Conservation (phyloP, 2,797 vertebrate genomes). For the Heterohyrax brucei region DNA sequence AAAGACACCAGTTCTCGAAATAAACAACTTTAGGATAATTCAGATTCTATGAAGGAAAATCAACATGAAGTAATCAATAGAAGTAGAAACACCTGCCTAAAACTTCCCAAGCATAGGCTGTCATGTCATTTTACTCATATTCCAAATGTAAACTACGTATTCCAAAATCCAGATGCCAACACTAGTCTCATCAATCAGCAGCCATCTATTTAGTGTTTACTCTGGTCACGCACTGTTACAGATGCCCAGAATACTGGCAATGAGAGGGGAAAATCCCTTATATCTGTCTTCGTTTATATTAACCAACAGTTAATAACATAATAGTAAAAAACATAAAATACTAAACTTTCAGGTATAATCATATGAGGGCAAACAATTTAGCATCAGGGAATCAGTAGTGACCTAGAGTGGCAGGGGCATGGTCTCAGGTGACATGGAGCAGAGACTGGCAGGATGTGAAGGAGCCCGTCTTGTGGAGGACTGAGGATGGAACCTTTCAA, state of each 20-base stretch:
- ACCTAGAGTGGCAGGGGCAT: neutral
- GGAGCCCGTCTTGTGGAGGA: neutral
- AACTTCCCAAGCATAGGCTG: neutral
- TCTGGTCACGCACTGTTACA: neutral
- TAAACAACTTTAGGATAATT: constrained; percentile 63
- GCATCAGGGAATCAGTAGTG: neutral
- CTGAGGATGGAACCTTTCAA: neutral
- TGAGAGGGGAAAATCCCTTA: neutral
- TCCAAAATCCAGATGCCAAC: constrained; percentile 8
- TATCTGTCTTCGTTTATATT: constrained; percentile 6
- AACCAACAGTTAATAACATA: neutral
- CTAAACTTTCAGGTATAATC: neutral
- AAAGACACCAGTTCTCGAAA: constrained; percentile 62
- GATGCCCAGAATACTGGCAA: neutral
- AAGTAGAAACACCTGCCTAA: constrained; percentile 61
- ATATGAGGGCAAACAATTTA: constrained; percentile 17
- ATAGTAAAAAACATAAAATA: neutral
- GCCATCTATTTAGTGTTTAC: neutral
- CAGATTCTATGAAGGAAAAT: constrained; percentile 50
- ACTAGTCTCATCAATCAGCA: neutral
- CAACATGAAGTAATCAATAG: constrained; percentile 42
- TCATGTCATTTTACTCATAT: constrained; percentile 23
- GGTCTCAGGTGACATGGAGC: neutral
- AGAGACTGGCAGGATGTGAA: neutral
- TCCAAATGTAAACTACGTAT: constrained; percentile 9